Evolutionary conservation across 2,888 invertebrate species (phyloP).

Genomic region (Cephus rjabovi): DNA sequence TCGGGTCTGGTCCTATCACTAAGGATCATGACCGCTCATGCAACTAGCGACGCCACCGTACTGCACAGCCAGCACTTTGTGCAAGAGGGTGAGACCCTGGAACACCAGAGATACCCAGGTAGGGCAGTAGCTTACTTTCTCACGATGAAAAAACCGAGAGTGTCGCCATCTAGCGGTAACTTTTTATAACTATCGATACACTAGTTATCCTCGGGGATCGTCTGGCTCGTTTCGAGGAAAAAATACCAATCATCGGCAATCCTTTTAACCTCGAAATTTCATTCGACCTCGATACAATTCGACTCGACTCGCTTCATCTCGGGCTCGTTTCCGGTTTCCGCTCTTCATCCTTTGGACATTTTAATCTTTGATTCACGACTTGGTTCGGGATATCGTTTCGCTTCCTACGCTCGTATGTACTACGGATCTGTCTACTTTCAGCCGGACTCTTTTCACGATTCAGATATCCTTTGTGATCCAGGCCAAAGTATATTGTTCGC

Average conservation of each 20-base stretch:
- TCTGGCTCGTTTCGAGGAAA: not conserved
- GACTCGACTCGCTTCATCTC: not conserved
- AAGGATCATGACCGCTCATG: conserved; percentile 68
- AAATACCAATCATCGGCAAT: not conserved
- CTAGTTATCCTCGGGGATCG: not conserved
- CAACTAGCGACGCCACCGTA: conserved; percentile 70
- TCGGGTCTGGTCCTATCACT: conserved; percentile 67
- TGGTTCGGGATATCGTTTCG: conserved; percentile 28
- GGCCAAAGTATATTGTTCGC: not conserved
- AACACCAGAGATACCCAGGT: conserved; percentile 62
- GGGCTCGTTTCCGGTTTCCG: not conserved
- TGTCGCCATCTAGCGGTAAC: not conserved
- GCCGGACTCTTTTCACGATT: not conserved
- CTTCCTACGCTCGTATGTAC: not conserved
- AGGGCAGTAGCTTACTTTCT: conserved; percentile 31
- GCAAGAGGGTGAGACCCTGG: conserved; percentile 59
- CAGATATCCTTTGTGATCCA: not conserved
- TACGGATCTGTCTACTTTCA: not conserved
- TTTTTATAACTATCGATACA: not conserved
- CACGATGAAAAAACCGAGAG: not conserved
- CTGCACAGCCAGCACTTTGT: conserved; percentile 63
- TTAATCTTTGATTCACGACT: conserved; percentile 29
- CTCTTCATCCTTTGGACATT: not conserved
- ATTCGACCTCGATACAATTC: not conserved
- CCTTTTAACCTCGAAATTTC: not conserved